Conservation (phyloP, 2,888 invertebrate species). For the Melolontha melolontha region DNA sequence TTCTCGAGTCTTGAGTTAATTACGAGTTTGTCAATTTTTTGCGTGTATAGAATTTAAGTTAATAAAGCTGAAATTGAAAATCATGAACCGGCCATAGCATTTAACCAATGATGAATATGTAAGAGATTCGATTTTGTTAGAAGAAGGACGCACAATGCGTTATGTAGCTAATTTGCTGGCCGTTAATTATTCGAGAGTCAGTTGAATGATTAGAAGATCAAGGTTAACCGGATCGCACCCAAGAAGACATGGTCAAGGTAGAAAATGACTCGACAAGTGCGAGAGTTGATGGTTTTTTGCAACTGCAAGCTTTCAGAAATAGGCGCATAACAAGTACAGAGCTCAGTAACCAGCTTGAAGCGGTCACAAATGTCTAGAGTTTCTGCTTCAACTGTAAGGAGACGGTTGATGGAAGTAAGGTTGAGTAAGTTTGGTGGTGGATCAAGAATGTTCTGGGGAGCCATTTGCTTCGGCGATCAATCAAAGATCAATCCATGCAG, state of each 20-base stretch:
- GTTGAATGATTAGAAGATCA: not conserved
- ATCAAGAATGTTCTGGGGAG: not conserved
- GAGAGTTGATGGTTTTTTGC: not conserved
- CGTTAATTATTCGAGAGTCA: not conserved
- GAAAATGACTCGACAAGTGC: not conserved
- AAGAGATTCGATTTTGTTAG: not conserved
- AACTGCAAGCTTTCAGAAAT: not conserved
- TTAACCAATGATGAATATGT: no score
- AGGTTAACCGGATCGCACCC: not conserved
- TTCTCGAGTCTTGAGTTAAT: not conserved
- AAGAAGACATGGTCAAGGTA: not conserved
- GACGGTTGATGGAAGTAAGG: not conserved
- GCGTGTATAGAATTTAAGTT: not conserved
- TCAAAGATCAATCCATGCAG: not conserved
- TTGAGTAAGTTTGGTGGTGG: not conserved
- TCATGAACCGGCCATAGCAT: not conserved
- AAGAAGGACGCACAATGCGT: conserved; percentile 1
- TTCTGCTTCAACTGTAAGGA: not conserved
- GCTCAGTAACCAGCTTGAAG: not conserved
- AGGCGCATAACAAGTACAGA: not conserved
- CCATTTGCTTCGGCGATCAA: not conserved
- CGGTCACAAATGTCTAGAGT: not conserved
- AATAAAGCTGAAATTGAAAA: not conserved
- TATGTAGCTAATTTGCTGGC: not conserved
- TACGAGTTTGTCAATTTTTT: not conserved